These are phyloP conservation scores for Semnornis frantzii DNA, from an alignment of 2,113 vertebrate species.

Conservation along the genomic window DNA sequence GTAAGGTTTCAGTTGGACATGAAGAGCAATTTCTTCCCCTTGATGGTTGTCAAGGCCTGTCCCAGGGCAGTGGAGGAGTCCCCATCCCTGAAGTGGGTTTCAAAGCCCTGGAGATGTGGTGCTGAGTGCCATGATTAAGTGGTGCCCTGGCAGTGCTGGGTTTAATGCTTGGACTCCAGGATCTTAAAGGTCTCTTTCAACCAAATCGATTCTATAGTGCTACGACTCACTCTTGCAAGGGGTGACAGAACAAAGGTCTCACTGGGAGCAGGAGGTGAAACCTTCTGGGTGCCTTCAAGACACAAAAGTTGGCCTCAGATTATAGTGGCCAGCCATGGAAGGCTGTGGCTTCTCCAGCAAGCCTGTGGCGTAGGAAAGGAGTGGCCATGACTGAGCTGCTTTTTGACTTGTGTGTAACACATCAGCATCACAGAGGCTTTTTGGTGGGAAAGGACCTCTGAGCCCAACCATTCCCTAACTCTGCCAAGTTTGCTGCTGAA, in stretches of 20 bases:
- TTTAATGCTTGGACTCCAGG: not conserved
- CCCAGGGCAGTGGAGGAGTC: no score
- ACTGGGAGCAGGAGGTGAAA: not conserved
- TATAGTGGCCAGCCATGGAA: accelerated
- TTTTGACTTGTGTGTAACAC: not conserved
- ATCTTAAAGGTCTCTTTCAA: not conserved
- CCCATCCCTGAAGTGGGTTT: not conserved
- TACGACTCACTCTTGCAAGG: not conserved
- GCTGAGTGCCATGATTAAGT: not conserved
- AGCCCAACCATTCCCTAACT: no score
- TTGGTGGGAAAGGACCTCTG: no score
- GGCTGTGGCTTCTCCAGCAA: not conserved
- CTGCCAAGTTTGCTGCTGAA: no score
- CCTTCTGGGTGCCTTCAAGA: not conserved
- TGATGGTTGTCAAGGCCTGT: no score
- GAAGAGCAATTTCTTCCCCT: no score
- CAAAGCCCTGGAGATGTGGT: not conserved
- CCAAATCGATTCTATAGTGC: not conserved
- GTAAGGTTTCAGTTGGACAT: no score
- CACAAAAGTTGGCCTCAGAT: not conserved
- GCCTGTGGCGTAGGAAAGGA: accelerated
- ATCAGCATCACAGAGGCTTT: no score
- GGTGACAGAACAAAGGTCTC: not conserved
- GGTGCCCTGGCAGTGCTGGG: not conserved
- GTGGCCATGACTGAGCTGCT: accelerated